Percentiles rank a stretch among this genome's conserved stretches.
Evolutionary conservation across 2,113 vertebrate species (phyloP).

Genomic region (Sphyrna mokarran): DNA sequence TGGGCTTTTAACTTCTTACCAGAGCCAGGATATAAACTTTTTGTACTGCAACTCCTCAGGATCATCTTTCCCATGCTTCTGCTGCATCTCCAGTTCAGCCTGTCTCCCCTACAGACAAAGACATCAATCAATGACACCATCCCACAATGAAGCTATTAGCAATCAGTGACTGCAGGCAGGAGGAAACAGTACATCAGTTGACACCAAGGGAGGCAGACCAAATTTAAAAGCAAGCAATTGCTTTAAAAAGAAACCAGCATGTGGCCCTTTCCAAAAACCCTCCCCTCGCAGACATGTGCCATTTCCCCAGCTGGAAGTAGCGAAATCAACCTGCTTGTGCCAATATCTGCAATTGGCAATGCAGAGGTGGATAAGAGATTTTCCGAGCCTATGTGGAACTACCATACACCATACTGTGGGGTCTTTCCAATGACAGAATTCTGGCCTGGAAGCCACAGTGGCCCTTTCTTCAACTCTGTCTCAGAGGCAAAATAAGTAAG

Average conservation of each 20-base stretch:
- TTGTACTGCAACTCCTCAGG: constrained; percentile 76
- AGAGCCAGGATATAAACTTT: constrained; percentile 82
- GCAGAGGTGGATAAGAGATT: neutral
- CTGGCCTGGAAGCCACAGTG: too few relatives aligned
- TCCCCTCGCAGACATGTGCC: neutral
- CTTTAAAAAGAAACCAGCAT: neutral
- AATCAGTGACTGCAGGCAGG: constrained; percentile 18
- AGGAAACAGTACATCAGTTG: constrained; percentile 32
- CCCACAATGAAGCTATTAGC: constrained; percentile 32
- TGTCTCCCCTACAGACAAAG: constrained; percentile 68
- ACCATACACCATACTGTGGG: neutral
- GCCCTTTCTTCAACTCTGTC: neutral
- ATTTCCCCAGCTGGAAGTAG: neutral
- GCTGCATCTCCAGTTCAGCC: constrained; percentile 81
- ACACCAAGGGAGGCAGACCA: constrained; percentile 18
- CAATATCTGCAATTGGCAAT: neutral
- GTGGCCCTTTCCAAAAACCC: neutral
- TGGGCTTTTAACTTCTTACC: constrained; percentile 60
- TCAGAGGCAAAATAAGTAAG: neutral
- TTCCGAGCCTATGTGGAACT: neutral
- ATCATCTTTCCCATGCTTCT: constrained; percentile 74
- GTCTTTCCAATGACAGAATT: neutral
- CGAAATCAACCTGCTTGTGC: neutral
- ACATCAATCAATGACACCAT: constrained; percentile 31
- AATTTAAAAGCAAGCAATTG: constrained; percentile 27